phyloP scores from a whole-genome alignment of 2,113 vertebrate genomes.

The Xiphophorus hellerii region DNA sequence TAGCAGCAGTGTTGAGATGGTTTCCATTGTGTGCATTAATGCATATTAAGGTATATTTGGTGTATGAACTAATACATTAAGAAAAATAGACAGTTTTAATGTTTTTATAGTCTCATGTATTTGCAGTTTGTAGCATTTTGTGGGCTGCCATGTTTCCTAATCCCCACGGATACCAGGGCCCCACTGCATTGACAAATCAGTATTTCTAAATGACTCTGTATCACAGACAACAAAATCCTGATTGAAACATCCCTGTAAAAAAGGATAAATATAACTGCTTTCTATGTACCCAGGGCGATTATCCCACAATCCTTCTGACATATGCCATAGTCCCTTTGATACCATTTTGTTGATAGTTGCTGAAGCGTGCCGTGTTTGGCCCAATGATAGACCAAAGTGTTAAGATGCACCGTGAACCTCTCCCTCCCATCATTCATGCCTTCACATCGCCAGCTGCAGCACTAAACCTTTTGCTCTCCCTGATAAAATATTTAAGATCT shows the following conservation, averaged over 20 bases:
- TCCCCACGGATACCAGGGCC: too few relatives aligned
- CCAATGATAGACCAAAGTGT: constrained; percentile 40
- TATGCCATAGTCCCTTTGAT: neutral
- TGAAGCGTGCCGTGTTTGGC: constrained; percentile 29
- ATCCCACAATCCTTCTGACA: neutral
- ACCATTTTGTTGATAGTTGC: constrained; percentile 20
- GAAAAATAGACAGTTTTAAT: too few relatives aligned
- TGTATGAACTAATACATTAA: too few relatives aligned
- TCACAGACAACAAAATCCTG: neutral
- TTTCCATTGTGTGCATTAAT: too few relatives aligned
- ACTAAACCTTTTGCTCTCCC: constrained; percentile 70
- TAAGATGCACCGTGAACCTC: constrained; percentile 44
- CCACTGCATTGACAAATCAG: too few relatives aligned
- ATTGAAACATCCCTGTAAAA: neutral
- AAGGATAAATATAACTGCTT: neutral
- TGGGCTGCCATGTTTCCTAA: too few relatives aligned
- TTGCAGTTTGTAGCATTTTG: too few relatives aligned
- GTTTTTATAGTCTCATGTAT: too few relatives aligned
- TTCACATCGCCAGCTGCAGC: constrained; percentile 54
- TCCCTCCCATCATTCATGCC: constrained; percentile 43
- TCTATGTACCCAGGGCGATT: neutral
- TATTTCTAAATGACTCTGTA: neutral
- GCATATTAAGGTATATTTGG: too few relatives aligned
- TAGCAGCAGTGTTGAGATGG: too few relatives aligned
- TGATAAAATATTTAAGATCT: constrained; percentile 82